Conservation (phyloP, 1,140 invertebrate species). For the Thrips palmi region DNA sequence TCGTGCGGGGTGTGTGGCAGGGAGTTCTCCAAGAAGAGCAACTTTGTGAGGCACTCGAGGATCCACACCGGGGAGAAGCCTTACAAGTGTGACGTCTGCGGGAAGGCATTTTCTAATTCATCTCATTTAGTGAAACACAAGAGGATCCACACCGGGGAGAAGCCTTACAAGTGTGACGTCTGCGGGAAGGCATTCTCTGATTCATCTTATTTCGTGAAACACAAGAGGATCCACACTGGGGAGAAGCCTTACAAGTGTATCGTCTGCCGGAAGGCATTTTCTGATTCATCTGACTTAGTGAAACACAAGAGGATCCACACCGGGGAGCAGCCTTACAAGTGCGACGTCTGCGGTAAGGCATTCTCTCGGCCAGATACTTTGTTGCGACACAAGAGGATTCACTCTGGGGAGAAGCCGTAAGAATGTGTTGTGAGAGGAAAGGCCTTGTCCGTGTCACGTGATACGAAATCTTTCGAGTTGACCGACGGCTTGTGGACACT, state of each 20-base stretch:
- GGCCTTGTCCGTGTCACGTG: too few relatives aligned
- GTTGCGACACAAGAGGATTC: slow-evolving; percentile 28
- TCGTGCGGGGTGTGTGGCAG: too few relatives aligned
- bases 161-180: slow-evolving; percentile 46
- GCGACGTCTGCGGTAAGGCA: slow-evolving; percentile 31
- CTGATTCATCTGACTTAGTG: slow-evolving; percentile 50
- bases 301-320: slow-evolving; percentile 42
- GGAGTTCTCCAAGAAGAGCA: too few relatives aligned
- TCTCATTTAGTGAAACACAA: too few relatives aligned
- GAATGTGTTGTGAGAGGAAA: slow-evolving; percentile 28
- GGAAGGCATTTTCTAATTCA: too few relatives aligned
- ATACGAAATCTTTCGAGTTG: too few relatives aligned
- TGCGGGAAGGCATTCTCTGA: slow-evolving; percentile 58
- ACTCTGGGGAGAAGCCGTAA: slow-evolving; percentile 34
- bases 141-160: too few relatives aligned
- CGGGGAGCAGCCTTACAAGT: slow-evolving; percentile 42
- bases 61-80: too few relatives aligned
- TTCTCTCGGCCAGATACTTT: slow-evolving; percentile 29
- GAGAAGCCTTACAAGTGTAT: slow-evolving; percentile 54
- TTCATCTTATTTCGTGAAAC: slow-evolving; percentile 47
- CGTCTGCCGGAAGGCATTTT: slow-evolving; percentile 53
- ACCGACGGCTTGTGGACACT: too few relatives aligned
- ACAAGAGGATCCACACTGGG: slow-evolving; percentile 47
- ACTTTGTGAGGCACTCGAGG: too few relatives aligned
- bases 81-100: too few relatives aligned